phyloP scores from a whole-genome alignment of 2,113 vertebrate species.

The Vulpes ferrilata region DNA sequence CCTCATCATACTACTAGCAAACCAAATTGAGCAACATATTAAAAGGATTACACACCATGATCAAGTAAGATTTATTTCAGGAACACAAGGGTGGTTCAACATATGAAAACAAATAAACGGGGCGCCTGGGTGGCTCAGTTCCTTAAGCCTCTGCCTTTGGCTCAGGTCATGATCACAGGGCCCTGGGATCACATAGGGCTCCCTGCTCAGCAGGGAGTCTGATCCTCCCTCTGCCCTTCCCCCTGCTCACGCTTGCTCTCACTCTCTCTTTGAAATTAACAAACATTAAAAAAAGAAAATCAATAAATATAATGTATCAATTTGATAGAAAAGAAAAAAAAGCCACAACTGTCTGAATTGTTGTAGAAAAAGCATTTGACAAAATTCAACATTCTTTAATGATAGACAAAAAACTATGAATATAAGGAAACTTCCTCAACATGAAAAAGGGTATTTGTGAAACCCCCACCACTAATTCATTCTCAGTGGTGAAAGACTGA shows the following conservation, averaged over 20 bases:
- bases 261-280: not conserved
- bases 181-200: not conserved
- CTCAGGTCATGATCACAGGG: not conserved
- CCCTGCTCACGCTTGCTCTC: not conserved
- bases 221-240: not conserved
- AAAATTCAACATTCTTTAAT: not conserved
- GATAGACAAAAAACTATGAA: constrained; percentile 2
- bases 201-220: not conserved
- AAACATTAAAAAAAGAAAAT: not conserved
- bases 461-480: not conserved
- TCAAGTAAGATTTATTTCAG: constrained; percentile 1
- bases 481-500: not conserved
- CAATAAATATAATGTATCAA: not conserved
- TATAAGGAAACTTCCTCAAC: not conserved
- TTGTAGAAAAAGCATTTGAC: not conserved
- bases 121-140: not conserved
- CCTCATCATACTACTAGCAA: not conserved
- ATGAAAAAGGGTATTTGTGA: not conserved
- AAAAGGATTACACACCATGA: constrained; percentile 6
- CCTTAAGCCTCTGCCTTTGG: not conserved
- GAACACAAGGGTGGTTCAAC: too few relatives aligned
- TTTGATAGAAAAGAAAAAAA: not conserved
- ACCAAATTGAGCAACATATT: not conserved
- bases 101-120: not conserved
- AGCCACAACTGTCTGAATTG: not conserved